Percentiles rank a stretch among this genome's conserved stretches.
phyloP scores from a whole-genome alignment of 92 coral and sea anemone species.

The Phenganax stokvisi region DNA sequence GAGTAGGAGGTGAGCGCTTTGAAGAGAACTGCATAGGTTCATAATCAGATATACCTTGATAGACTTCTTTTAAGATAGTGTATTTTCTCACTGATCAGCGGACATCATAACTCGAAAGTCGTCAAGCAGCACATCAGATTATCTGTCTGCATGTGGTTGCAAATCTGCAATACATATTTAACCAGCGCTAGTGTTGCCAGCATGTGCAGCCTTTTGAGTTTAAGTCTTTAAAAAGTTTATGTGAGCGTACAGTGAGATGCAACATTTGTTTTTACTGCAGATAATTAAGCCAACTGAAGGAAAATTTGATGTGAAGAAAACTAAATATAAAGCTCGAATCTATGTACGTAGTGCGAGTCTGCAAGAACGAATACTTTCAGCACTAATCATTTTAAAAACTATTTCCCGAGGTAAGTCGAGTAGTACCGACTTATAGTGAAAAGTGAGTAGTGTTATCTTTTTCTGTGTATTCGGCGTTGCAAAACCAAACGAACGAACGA shows the following conservation, averaged over 20 bases:
- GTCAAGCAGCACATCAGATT: too few relatives aligned
- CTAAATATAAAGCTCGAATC: slow-evolving; percentile 58
- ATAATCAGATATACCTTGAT: too few relatives aligned
- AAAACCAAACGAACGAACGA: not conserved
- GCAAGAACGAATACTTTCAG: slow-evolving; percentile 71
- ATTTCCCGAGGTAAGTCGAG: slow-evolving; percentile 70
- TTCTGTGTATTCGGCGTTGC: not conserved
- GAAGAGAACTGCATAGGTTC: too few relatives aligned
- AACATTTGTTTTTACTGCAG: slow-evolving; percentile 41
- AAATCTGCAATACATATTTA: too few relatives aligned
- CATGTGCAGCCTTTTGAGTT: too few relatives aligned
- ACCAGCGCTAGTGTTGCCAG: too few relatives aligned
- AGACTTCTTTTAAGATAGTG: too few relatives aligned
- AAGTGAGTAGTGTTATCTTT: not conserved
- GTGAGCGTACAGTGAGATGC: not conserved
- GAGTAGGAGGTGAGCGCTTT: too few relatives aligned
- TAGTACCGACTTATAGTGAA: too few relatives aligned
- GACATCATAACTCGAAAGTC: too few relatives aligned
- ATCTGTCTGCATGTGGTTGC: too few relatives aligned
- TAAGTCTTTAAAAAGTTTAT: not conserved
- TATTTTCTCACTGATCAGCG: too few relatives aligned
- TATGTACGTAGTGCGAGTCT: slow-evolving; percentile 83
- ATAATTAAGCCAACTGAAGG: slow-evolving; percentile 65
- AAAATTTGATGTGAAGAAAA: slow-evolving; percentile 48
- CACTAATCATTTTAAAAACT: slow-evolving; percentile 81